A percentile compares a stretch with the other conserved stretches of the same genome.
phyloP scores from a whole-genome alignment of 1,140 invertebrate species.

The Drosophila paulistorum region DNA sequence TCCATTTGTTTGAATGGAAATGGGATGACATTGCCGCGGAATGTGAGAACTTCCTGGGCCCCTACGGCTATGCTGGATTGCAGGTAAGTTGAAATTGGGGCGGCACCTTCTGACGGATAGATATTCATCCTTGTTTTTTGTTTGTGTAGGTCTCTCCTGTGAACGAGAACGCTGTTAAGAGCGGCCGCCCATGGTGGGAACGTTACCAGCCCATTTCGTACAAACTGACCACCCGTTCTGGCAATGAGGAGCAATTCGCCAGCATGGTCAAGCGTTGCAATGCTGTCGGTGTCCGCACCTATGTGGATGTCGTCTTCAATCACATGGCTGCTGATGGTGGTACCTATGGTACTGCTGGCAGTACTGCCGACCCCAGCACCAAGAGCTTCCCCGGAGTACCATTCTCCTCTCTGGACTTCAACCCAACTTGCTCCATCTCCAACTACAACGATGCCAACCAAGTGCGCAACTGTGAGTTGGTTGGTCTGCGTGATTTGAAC shows the following conservation, averaged over 20 bases:
- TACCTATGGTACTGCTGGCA: conserved; percentile 85
- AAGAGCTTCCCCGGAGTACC: conserved; percentile 86
- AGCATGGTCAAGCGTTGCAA: conserved; percentile 91
- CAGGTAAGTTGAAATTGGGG: conserved; percentile 84
- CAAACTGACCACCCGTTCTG: conserved; percentile 89
- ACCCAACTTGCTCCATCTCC: conserved; percentile 84
- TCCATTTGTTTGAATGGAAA: conserved; percentile 93
- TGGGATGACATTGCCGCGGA: conserved; percentile 92
- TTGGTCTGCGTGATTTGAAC: conserved; percentile 89
- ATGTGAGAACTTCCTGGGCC: conserved; percentile 91
- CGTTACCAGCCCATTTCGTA: conserved; percentile 96
- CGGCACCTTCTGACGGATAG: too few species aligned
- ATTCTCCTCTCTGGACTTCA: conserved; percentile 85
- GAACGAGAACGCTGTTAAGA: conserved; percentile 70
- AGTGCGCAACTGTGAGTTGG: conserved; percentile 89
- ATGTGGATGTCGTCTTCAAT: conserved; percentile 91
- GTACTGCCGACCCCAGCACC: conserved; percentile 83
- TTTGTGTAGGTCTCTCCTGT: conserved; percentile 65
- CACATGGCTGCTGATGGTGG: conserved; percentile 89
- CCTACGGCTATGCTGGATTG: conserved; percentile 89
- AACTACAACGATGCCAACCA: conserved; percentile 85
- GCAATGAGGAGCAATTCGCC: conserved; percentile 87
- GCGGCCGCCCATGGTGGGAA: conserved; percentile 90
- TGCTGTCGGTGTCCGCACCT: conserved; percentile 89
- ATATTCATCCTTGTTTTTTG: neutral